Conservation (phyloP, 2,113 vertebrate species). For the Pholis gunnellus region DNA sequence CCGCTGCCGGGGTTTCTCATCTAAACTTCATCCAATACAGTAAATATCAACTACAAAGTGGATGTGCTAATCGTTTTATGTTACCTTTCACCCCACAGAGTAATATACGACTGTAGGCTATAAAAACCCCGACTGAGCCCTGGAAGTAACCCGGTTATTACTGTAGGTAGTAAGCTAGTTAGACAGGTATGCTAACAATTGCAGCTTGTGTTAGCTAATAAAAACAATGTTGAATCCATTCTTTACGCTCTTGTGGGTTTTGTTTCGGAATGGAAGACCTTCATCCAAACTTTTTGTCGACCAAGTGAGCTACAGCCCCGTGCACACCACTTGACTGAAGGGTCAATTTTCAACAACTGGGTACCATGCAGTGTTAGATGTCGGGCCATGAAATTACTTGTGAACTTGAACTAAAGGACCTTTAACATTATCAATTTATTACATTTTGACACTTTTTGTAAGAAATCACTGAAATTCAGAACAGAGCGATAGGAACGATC, state of each 20-base stretch:
- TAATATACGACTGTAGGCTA: not conserved
- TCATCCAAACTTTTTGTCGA: no score
- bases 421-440: not conserved
- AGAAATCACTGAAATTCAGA: not conserved
- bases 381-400: no score
- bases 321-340: not conserved
- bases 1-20: not conserved
- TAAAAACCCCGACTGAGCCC: not conserved
- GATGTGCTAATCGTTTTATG: not conserved
- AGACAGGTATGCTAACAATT: not conserved
- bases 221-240: no score
- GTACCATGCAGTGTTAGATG: not conserved
- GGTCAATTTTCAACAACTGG: not conserved
- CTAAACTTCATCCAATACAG: not conserved
- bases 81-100: not conserved
- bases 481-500: not conserved
- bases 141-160: no score
- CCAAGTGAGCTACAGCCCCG: no score
- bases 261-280: no score
- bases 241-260: no score
- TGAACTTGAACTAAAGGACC: not conserved
- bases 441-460: not conserved
- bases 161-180: not conserved
- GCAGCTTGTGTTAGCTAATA: not conserved
- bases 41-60: not conserved